Conservation (phyloP, 2,113 vertebrate species). For the Crypturellus undulatus region DNA sequence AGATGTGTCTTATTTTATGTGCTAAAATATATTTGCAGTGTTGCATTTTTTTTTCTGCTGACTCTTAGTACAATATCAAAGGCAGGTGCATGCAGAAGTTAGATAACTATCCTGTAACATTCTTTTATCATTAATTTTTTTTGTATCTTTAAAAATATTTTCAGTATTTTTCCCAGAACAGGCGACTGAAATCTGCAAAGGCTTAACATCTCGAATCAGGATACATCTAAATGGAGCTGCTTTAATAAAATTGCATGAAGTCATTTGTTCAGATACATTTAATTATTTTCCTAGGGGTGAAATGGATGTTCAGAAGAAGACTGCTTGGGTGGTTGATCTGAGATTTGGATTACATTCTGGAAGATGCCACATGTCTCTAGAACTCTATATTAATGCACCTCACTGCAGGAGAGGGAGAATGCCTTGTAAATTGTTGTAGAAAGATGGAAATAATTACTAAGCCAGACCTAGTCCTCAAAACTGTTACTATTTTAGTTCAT, state of each 20-base stretch:
- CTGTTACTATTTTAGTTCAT: constrained; percentile 9
- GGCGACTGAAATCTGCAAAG: background rate
- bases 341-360: background rate
- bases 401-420: background rate
- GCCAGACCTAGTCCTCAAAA: background rate
- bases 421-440: background rate
- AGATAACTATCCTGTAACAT: background rate
- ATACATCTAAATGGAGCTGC: background rate
- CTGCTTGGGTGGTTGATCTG: background rate
- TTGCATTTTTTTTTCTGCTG: constrained; percentile 63
- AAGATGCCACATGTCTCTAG: background rate
- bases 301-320: background rate
- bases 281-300: background rate
- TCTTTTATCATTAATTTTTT: background rate
- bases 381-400: background rate
- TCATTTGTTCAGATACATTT: background rate
- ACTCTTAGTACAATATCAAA: constrained; percentile 30
- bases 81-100: constrained; percentile 6
- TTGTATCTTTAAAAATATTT: background rate
- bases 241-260: background rate
- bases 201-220: background rate
- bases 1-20: constrained; percentile 48
- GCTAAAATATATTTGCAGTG: constrained; percentile 59
- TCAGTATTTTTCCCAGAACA: background rate
- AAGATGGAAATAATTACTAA: constrained; percentile 13